Base-by-base conservation (phyloP, 2,888 invertebrate species). In the Epirrita christyi region DNA sequence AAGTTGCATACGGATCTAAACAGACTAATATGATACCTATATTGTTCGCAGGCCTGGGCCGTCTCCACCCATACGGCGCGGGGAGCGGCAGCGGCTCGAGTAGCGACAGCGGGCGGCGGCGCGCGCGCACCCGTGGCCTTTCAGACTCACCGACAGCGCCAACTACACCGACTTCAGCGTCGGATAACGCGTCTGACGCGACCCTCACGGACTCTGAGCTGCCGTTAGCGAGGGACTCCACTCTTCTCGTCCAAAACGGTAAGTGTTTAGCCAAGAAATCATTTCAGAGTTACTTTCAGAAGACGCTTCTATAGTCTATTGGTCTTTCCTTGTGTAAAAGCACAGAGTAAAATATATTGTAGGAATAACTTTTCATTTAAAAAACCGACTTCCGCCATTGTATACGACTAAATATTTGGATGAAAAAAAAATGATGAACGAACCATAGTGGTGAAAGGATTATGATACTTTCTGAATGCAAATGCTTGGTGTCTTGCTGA, bases 171-270 rank as follows among this genome's bases (percentile, higher is more conserved):
- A 95, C 96, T 42, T 90, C 91, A 36, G 86, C 87, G 34, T 95
- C 96, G 66, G 96, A 96, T 84, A 96, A 96, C 95, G 96, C 95
- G 66, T 96, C 96, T 66, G 96, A 96, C 94, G 96, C 96, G 40
- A 96, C 96, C 27, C 93, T 96, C 75, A 96, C 96, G 36, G 97
- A 96, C 87, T 96, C 96, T 15, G 97, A 97, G 91, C 93, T 96
- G 81, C 96, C 96, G 74, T 93, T 96, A 73, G 96, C 96, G 76
- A 94, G 96, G 81, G 96, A 96, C 80, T 96, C 95, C 46, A 96
- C 96, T 68, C 94, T 96, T 70, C 95, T 96, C 72, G 95, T 96
- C 71, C 96, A 96, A 93, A 96, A 96, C 95, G 96, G 96, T 96
- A 68, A 93, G 94, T n/a, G n/a, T 27, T 27, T 27, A 2, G 4